Base-by-base conservation (phyloP, 2,797 vertebrate genomes). In the Danio kyathit region DNA sequence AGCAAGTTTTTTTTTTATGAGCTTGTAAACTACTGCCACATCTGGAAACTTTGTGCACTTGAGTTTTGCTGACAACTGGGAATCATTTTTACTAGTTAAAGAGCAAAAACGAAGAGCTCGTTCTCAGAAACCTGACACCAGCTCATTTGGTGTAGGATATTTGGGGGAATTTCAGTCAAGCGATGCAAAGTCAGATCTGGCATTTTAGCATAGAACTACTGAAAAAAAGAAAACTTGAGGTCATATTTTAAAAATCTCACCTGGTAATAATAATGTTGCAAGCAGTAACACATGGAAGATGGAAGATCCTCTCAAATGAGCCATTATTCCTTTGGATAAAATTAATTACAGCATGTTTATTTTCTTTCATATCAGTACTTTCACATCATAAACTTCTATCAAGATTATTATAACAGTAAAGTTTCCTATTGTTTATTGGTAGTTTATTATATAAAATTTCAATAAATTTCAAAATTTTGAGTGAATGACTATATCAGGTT, bases 261-360 rank as follows among this genome's bases (percentile, higher is more conserved):
- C 88, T 86, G 88, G 66, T 51, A 86, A 60, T 43, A 87, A 44
- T 4, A 69, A 51, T 44, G 76, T 52, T 48, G 84, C 77, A 0
- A 89, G 52, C 48, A 88, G 49, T 40, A 84, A 78, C 17, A 83
- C 19, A 57, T 43, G 48, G 46, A 69, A 83, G 79, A 85, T 60
- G 52, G 51, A 13, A n/a, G 77, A 69, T 63, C 69, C 71, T 67
- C 76, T 51, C 7, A 40, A 21, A 71, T 0, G 12, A 66, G 80
- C 70, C 88, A 89, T 89, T 69, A 46, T 52, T 74, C 80, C 84
- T 80, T 40, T 13, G 40, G 19, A 70, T 3, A 29, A 51, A 49
- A 12, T 1, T 13, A 38, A 48, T 78, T 61, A 52, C 41, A 44
- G 8, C 16, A 64, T 54, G 19, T 44, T 59, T 1, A 17, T 11